These are phyloP conservation scores for Chrysemys picta DNA, from an alignment of 2,113 vertebrate species.

Conservation along the genomic window DNA sequence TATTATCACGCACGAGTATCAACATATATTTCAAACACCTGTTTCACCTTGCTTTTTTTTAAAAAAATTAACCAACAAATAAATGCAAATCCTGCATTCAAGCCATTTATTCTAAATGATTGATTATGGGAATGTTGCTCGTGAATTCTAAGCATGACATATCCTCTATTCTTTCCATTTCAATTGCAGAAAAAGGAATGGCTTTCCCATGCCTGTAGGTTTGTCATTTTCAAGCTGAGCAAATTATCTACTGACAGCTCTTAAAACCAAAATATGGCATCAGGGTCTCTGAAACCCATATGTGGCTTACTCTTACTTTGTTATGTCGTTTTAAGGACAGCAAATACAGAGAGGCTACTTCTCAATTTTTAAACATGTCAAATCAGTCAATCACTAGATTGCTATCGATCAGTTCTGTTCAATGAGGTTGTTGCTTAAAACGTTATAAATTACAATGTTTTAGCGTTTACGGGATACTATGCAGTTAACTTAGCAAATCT, in stretches of 20 bases:
- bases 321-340: conserved; percentile 20
- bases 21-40: not conserved
- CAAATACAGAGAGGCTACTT: conserved; percentile 11
- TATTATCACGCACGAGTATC: not conserved
- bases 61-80: not conserved
- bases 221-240: conserved; percentile 56
- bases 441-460: not conserved
- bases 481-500: not conserved
- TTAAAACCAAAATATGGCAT: conserved; percentile 20
- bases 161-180: conserved; percentile 65
- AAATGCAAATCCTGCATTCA: conserved; percentile 2
- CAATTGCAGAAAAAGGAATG: conserved; percentile 20
- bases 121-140: conserved; percentile 51
- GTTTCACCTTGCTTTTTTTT: not conserved
- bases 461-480: conserved; percentile 1
- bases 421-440: conserved; percentile 42
- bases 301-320: conserved; percentile 3
- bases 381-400: conserved; percentile 56
- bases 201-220: conserved; percentile 19
- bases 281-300: conserved; percentile 17
- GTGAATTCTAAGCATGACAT: conserved; percentile 56
- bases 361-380: conserved; percentile 40
- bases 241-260: conserved; percentile 48
- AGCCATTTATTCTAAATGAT: conserved; percentile 35
- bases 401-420: conserved; percentile 42